Conservation (phyloP, 2,888 invertebrate genomes). For the Drosophila siamana region DNA sequence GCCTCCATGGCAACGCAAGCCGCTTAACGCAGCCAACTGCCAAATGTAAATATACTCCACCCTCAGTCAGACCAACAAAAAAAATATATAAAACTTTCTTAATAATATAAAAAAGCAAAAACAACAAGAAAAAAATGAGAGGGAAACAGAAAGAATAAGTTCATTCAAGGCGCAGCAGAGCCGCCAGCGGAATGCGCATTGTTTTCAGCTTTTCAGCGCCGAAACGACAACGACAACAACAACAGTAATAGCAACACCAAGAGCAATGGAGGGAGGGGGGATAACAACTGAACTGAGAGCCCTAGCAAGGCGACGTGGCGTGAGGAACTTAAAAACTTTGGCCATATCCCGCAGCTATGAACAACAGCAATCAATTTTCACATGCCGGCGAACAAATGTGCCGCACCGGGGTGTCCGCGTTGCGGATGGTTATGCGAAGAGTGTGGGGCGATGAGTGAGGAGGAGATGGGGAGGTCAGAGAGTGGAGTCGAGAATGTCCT, state of each 20-base stretch:
- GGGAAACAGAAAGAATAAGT: conserved; percentile 36
- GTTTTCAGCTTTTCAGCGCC: conserved; percentile 78
- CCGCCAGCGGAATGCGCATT: conserved; percentile 80
- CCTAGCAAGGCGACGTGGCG: conserved; percentile 29
- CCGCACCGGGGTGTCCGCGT: conserved; percentile 67
- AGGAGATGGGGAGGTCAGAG: neutral
- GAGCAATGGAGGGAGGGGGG: conserved; percentile 3
- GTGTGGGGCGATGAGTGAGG: conserved; percentile 1
- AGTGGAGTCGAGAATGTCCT: neutral
- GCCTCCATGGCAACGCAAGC: conserved; percentile 74
- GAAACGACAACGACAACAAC: conserved; percentile 62
- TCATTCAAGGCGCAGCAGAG: conserved; percentile 75
- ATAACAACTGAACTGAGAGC: conserved; percentile 40
- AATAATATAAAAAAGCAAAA: conserved; percentile 67
- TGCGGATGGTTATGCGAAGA: conserved; percentile 15
- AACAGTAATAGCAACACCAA: conserved; percentile 27
- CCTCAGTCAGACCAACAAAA: conserved; percentile 55
- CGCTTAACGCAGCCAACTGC: conserved; percentile 80
- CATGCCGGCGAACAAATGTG: conserved; percentile 79
- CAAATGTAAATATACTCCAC: conserved; percentile 79
- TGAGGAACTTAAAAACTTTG: conserved; percentile 79
- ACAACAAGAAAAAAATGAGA: conserved; percentile 19
- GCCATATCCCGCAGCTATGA: conserved; percentile 81
- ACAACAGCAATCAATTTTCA: conserved; percentile 81
- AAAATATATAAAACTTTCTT: conserved; percentile 77